Conservation (phyloP, 2,888 invertebrate genomes). For the Caenorhabditis sp. region DNA sequence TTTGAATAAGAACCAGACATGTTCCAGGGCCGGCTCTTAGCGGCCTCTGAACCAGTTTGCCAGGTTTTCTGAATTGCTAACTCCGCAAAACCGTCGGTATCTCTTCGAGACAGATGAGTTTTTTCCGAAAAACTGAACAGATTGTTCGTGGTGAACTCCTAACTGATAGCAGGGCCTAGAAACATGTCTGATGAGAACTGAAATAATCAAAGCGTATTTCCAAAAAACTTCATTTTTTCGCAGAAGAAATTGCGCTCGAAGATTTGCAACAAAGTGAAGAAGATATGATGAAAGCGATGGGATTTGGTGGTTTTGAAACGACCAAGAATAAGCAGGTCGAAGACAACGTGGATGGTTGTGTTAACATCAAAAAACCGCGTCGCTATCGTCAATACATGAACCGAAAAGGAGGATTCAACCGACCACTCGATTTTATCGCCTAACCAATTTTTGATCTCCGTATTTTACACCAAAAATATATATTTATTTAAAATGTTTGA, state of each 20-base stretch:
- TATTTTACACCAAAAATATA: not conserved
- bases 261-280: slow-evolving; percentile 41
- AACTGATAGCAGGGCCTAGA: too few species aligned
- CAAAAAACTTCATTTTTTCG: slow-evolving; percentile 10
- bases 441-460: slow-evolving; percentile 17
- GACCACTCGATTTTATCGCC: slow-evolving; percentile 81
- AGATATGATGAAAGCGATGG: slow-evolving; percentile 79
- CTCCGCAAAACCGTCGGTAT: too few species aligned
- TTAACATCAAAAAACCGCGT: slow-evolving; percentile 92
- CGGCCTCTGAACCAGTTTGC: too few species aligned
- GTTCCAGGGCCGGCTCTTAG: too few species aligned
- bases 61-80: too few species aligned
- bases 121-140: too few species aligned
- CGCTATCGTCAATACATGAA: slow-evolving; percentile 99
- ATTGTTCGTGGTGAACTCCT: too few species aligned
- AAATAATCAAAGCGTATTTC: too few species aligned
- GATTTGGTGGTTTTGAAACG: slow-evolving; percentile 92
- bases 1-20: too few species aligned
- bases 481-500: not conserved
- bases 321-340: slow-evolving; percentile 83
- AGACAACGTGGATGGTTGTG: slow-evolving; percentile 91
- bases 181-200: too few species aligned
- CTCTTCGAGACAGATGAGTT: too few species aligned
- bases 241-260: slow-evolving; percentile 34
- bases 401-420: slow-evolving; percentile 96